Percentiles rank a stretch among this genome's conserved stretches.
Conservation (phyloP, 2,113 vertebrate species). For the Calyptomena viridis region DNA sequence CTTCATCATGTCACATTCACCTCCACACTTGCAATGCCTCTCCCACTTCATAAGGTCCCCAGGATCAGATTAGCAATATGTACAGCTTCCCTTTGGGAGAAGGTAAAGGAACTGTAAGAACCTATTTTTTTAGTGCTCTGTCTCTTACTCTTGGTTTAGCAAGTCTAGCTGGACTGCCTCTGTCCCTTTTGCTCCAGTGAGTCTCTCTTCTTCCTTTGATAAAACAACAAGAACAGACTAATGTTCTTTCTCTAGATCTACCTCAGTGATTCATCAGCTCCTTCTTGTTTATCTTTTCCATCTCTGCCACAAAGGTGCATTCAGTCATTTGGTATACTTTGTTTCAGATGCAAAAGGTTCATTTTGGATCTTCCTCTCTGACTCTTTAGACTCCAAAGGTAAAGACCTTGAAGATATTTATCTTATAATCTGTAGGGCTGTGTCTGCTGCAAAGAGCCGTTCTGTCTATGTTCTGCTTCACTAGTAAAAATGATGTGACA, state of each 20-base stretch:
- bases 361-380: not conserved
- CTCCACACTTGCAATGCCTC: not conserved
- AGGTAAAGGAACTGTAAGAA: not conserved
- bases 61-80: not conserved
- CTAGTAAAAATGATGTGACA: slow-evolving; percentile 35
- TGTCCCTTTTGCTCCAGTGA: not conserved
- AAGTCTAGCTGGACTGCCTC: not conserved
- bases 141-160: not conserved
- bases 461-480: slow-evolving; percentile 36
- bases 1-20: not conserved
- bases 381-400: not conserved
- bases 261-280: not conserved
- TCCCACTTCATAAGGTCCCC: not conserved
- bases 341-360: not conserved
- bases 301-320: not conserved
- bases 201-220: not conserved
- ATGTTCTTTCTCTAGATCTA: not conserved
- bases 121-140: not conserved
- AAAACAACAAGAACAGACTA: not conserved
- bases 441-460: not conserved
- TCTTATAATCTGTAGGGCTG: not conserved
- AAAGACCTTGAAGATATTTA: not conserved
- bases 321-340: not conserved
- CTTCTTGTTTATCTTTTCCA: not conserved
- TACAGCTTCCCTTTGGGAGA: not conserved